Conservation (phyloP, 2,888 invertebrate species). For the Nomada goodeniana region DNA sequence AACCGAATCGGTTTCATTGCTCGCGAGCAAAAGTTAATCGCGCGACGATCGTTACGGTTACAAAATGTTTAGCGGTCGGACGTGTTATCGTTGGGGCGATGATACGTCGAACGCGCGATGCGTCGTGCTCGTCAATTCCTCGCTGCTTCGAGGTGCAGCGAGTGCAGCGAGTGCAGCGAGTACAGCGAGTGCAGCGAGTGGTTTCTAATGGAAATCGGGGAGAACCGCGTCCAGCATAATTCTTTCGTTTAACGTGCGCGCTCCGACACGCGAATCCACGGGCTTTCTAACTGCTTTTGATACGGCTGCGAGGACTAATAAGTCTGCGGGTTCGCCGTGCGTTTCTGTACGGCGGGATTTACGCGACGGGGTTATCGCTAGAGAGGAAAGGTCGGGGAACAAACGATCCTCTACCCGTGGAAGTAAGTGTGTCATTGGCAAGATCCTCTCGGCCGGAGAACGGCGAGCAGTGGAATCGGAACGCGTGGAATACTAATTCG, state of each 20-base stretch:
- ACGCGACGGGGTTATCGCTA: slow-evolving; percentile 57
- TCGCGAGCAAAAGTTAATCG: slow-evolving; percentile 8
- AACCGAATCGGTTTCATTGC: background rate
- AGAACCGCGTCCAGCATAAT: slow-evolving; percentile 66
- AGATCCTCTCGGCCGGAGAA: slow-evolving; percentile 23
- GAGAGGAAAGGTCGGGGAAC: slow-evolving; percentile 61
- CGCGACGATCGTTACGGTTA: background rate
- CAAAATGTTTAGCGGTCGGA: slow-evolving; percentile 7
- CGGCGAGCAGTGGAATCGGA: slow-evolving; percentile 16
- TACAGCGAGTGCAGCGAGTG: slow-evolving; percentile 23
- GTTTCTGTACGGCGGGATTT: slow-evolving; percentile 57
- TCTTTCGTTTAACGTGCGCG: slow-evolving; percentile 36
- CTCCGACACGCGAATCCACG: slow-evolving; percentile 63
- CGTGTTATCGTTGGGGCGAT: slow-evolving; percentile 4
- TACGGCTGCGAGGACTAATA: slow-evolving; percentile 55
- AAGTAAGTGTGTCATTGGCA: slow-evolving; percentile 55
- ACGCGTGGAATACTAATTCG: slow-evolving; percentile 25
- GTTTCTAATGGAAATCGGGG: slow-evolving; percentile 79
- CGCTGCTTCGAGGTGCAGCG: background rate
- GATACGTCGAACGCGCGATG: background rate
- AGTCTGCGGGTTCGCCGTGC: slow-evolving; percentile 23
- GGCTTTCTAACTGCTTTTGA: slow-evolving; percentile 75
- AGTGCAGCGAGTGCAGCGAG: slow-evolving; percentile 11
- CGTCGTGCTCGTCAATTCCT: slow-evolving; percentile 19
- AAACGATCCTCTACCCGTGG: slow-evolving; percentile 27